Evolutionary conservation across 2,888 invertebrate genomes (phyloP).

Genomic region (Lepidonotus clava): DNA sequence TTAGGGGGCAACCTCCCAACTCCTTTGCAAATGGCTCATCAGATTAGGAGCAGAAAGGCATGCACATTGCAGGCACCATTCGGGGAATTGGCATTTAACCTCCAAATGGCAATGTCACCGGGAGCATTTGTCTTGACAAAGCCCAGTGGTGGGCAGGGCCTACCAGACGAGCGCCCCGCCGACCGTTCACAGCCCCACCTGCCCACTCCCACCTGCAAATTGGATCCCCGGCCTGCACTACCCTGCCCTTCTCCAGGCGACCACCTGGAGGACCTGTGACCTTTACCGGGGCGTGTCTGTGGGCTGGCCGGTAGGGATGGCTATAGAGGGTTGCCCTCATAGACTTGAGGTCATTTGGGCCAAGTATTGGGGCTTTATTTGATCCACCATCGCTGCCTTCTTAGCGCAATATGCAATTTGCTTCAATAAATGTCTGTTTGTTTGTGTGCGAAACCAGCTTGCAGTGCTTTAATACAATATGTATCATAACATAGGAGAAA

Average conservation of each 20-base stretch:
- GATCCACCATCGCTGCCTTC: too few species aligned
- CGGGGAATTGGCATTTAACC: not conserved
- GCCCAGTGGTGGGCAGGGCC: not conserved
- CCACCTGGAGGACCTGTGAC: not conserved
- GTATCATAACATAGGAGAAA: too few species aligned
- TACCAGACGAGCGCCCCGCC: not conserved
- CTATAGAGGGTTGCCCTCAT: too few species aligned
- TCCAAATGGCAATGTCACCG: not conserved
- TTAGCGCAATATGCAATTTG: too few species aligned
- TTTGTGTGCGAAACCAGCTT: too few species aligned
- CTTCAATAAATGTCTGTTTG: too few species aligned
- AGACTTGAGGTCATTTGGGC: not conserved
- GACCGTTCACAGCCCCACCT: not conserved
- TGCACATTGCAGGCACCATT: too few species aligned
- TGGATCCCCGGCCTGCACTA: not conserved
- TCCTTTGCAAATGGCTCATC: too few species aligned
- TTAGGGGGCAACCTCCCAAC: too few species aligned
- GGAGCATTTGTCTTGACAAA: slow-evolving; percentile 12
- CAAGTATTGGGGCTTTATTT: too few species aligned
- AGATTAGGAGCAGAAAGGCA: too few species aligned
- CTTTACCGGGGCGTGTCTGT: not conserved
- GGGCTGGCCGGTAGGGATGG: not conserved
- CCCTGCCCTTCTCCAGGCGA: not conserved
- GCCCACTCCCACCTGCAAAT: not conserved
- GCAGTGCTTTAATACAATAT: too few species aligned